Base-by-base conservation (phyloP, 2,113 vertebrate species). In the Petroica traversi region DNA sequence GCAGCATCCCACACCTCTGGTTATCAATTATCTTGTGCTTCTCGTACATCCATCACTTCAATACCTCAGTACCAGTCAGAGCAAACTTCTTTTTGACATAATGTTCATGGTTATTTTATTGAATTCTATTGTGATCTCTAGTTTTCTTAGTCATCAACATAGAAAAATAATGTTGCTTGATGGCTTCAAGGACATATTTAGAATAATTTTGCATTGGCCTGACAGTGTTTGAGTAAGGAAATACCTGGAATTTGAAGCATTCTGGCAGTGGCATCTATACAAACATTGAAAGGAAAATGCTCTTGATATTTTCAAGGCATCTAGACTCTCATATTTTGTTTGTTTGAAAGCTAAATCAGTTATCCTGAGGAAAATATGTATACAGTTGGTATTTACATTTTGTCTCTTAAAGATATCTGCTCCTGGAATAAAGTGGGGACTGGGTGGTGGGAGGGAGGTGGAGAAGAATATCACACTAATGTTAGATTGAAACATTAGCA, bases 391-490 rank as follows among this genome's bases (percentile, higher is more conserved):
- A 54, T 92, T 94, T 85, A 51, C 5, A 46, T 73, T 62, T 90
- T 88, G 2, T 66, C 29, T 46, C 40, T 71, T 83, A 76, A 82
- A 85, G 36, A 76, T 24, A 51, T 3, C 9, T 33, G 9, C 51
- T 78, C 25, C 16, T 88, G 54, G 68, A 76, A 81, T 23, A 33
- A 49, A 9, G 17, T 17, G 8, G 8, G 4, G 33, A 20, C 25
- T 54, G 16, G 1, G 2, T 23, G 11, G 1, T 25, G 8, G 3
- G 4, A 6, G 4, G 19, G 6, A 3, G 7, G 8, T 8, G 6
- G 2, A n/a, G 36, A 58, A 33, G 6, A 46, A 52, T 57, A 52
- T 73, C 57, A 14, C 19, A 49, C 9, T 48, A 40, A 41, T 17
- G 3, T 38, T 84, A 12, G 14, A 25, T 5, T 22, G 43, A 74